Conservation (phyloP, 2,888 invertebrate genomes). For the Hypomecis atomaria region DNA sequence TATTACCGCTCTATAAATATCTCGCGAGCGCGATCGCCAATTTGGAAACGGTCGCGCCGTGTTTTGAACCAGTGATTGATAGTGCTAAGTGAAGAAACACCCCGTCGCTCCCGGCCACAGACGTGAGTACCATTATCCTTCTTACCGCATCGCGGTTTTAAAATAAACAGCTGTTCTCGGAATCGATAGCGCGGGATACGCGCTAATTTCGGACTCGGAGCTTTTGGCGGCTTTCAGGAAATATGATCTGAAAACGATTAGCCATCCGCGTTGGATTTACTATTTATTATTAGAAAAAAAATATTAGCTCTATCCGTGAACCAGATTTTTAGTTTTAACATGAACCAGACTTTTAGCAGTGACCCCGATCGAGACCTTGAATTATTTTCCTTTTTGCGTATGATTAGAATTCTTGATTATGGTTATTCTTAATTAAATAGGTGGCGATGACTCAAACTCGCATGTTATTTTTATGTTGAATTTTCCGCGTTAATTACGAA, state of each 20-base stretch:
- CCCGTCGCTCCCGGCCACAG: slow-evolving; percentile 59
- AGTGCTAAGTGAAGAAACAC: slow-evolving; percentile 80
- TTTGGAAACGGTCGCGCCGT: slow-evolving; percentile 81
- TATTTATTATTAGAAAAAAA: slow-evolving; percentile 28
- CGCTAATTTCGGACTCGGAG: slow-evolving; percentile 74
- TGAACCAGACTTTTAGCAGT: slow-evolving; percentile 26
- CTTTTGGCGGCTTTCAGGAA: slow-evolving; percentile 59
- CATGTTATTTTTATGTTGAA: slow-evolving; percentile 12
- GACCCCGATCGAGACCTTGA: slow-evolving; percentile 27
- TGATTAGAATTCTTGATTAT: not conserved
- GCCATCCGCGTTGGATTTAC: slow-evolving; percentile 5
- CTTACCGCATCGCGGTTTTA: slow-evolving; percentile 72
- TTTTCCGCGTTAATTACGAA: slow-evolving; percentile 1
- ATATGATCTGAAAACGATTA: slow-evolving; percentile 56
- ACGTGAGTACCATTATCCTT: slow-evolving; percentile 67
- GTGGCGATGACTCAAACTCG: not conserved
- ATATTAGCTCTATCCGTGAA: slow-evolving; percentile 14
- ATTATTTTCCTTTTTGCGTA: not conserved
- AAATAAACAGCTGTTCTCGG: slow-evolving; percentile 81
- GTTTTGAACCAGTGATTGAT: slow-evolving; percentile 84
- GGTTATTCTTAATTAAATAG: too few relatives aligned
- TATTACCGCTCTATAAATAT: slow-evolving; percentile 83
- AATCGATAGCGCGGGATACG: slow-evolving; percentile 70
- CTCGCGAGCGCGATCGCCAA: slow-evolving; percentile 82
- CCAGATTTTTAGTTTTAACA: slow-evolving; percentile 14